Evolutionary conservation across 2,888 invertebrate species (phyloP), one percentile per base, ranked within the genome.

Genomic region (Carabus problematicus): DNA sequence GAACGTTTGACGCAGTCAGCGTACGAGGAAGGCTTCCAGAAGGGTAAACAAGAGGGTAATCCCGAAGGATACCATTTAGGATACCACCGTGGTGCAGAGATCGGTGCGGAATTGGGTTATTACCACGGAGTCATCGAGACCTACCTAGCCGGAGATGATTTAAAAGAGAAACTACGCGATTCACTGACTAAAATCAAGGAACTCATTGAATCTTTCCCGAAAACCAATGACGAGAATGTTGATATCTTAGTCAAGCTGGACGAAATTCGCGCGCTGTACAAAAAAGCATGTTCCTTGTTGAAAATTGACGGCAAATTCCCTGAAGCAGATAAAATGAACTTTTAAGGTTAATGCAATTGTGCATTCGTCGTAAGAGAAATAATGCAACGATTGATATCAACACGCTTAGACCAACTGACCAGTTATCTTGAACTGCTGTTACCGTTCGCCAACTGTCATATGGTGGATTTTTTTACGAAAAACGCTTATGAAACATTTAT

Each of bases 91-190:
- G 93, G 92, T 8, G 87, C 89, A 62, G 88, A 91, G 77, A 77
- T 94, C 14, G 93, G 93, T 2, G 86, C 89, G 55, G 92, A 93
- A 81, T 81, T 95, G 76, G 94, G 94, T 7, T 89, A 86, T 77
- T 93, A 91, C 76, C 82, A 86, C 59, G 91, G 90, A 3, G 82
- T 87, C 55, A 81, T 88, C 1, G 83, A 86, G 66, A 82, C 85
- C 19, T 83, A 87, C 73, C 74, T 87, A 79, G 67, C 73, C 79
- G 42, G 73, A 72, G 62, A 76, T 77, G 55, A 73, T 79, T 1
- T 77, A 78, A 2, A 63, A 67, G 85, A 86, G 0, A 92, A 89
- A 82, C 77, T 86, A 6, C 54, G 81, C 0, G 82, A 81, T 14
- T 84, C 86, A 47, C 80, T 92, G 45, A 76, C 80, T 39, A 87